These are phyloP conservation scores for Hypanus sabinus DNA, from an alignment of 2,113 vertebrate genomes.

Conservation along the genomic window DNA sequence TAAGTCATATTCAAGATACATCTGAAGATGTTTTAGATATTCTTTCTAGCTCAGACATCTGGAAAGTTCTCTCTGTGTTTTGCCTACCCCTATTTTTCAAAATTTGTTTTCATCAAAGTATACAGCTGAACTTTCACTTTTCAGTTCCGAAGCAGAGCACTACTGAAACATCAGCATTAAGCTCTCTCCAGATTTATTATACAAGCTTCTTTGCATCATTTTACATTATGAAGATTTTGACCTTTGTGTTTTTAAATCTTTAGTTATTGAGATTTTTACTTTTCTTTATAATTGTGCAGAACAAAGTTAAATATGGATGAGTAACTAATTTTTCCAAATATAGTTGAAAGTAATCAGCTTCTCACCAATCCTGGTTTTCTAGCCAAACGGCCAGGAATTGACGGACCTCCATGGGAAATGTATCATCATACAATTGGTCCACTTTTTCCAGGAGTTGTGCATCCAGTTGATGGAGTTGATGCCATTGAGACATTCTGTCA, in stretches of 20 bases:
- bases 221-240: not conserved
- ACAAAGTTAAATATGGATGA: not conserved
- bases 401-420: conserved; percentile 92
- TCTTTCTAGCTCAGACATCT: not conserved
- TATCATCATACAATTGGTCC: conserved; percentile 92
- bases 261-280: not conserved
- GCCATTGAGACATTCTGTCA: conserved; percentile 91
- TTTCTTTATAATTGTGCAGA: not conserved
- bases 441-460: conserved; percentile 89
- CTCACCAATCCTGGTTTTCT: conserved; percentile 90
- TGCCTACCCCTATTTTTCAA: not conserved
- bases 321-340: not conserved
- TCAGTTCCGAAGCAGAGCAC: not conserved
- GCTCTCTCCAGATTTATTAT: not conserved
- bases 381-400: conserved; percentile 87
- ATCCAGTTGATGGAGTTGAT: conserved; percentile 89
- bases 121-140: not conserved
- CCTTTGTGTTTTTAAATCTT: not conserved
- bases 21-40: not conserved
- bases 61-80: not conserved
- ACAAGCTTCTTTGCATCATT: not conserved
- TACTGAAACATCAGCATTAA: not conserved
- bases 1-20: too few relatives aligned
- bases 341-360: not conserved
- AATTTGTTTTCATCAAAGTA: not conserved